Percentiles rank a stretch among this genome's conserved stretches.
Evolutionary conservation across 2,888 invertebrate species (phyloP).

Genomic region (Eupeodes latifasciatus): DNA sequence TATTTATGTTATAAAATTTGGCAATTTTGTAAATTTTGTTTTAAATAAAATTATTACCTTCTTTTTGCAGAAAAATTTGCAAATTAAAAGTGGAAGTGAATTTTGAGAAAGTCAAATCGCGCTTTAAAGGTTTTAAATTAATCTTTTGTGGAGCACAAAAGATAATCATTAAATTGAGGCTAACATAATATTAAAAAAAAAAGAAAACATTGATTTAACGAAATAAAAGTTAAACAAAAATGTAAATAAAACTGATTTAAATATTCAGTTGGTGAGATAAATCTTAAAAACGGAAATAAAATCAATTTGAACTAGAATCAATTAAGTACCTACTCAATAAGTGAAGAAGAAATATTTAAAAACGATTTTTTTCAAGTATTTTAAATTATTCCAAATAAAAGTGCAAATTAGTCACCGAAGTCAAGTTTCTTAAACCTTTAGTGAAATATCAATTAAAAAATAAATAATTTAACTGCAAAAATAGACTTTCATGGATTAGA

Average conservation of each 20-base stretch:
- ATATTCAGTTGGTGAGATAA: too few species aligned
- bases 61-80: background rate
- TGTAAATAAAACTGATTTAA: too few species aligned
- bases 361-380: background rate
- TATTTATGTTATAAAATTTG: background rate
- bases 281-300: background rate
- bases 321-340: background rate
- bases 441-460: background rate
- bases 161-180: background rate
- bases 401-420: slow-evolving; percentile 1
- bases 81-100: background rate
- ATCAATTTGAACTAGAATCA: background rate
- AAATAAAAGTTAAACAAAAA: background rate
- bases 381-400: background rate
- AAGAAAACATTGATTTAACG: background rate
- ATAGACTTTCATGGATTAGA: background rate
- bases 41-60: background rate
- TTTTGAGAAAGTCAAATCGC: background rate
- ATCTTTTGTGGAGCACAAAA: too few species aligned
- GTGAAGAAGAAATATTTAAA: background rate
- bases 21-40: background rate
- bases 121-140: background rate
- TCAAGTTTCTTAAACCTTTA: background rate
- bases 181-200: background rate
- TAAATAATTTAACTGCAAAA: background rate